Conservation (phyloP, 2,888 invertebrate genomes). For the Morinoia aosen region DNA sequence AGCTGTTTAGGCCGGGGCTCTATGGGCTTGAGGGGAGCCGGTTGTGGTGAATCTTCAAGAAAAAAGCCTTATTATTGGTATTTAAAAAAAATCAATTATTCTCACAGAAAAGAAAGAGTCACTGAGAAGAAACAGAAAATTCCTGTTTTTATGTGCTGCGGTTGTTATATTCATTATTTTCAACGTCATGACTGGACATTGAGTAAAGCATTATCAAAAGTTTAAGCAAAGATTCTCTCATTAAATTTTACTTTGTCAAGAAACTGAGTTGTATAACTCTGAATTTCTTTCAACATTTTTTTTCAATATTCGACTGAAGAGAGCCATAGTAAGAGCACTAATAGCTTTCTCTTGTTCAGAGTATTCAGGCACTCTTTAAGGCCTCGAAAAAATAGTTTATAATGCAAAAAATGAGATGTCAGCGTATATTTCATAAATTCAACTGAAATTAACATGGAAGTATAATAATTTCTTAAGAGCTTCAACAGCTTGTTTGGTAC, state of each 20-base stretch:
- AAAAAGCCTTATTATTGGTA: not conserved
- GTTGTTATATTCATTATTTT: not conserved
- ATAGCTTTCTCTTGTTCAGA: not conserved
- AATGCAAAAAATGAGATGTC: not conserved
- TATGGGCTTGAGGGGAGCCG: not conserved
- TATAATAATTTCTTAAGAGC: not conserved
- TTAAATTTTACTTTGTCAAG: not conserved
- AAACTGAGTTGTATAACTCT: not conserved
- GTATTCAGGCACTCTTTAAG: not conserved
- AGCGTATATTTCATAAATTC: not conserved
- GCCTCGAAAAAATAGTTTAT: not conserved
- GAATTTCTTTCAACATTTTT: no score
- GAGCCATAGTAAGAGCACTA: not conserved
- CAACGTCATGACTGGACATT: not conserved
- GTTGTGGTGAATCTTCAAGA: not conserved
- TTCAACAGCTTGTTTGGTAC: no score
- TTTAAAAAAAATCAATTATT: not conserved
- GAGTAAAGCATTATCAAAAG: not conserved
- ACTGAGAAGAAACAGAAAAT: not conserved
- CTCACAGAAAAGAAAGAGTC: not conserved
- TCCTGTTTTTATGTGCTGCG: not conserved
- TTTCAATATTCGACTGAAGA: not conserved
- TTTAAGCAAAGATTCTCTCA: not conserved
- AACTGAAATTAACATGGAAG: not conserved
- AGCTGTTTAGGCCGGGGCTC: conserved; percentile 22